phyloP scores from a whole-genome alignment of 1,140 invertebrate species.

The Zaprionus kolodkinae region DNA sequence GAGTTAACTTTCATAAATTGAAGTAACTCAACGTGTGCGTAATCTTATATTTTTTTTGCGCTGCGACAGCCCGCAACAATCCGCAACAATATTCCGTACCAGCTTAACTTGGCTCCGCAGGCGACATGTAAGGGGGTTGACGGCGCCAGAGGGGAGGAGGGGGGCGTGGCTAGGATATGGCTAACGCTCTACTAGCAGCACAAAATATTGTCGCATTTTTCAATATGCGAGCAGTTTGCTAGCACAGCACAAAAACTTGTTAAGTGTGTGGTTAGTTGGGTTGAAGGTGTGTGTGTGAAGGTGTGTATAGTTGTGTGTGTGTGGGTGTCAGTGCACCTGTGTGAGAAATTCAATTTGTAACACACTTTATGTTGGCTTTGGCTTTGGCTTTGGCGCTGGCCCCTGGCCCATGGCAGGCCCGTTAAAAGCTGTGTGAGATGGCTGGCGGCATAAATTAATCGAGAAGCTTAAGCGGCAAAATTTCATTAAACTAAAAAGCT shows the following conservation, averaged over 20 bases:
- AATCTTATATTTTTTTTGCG: conserved; percentile 31
- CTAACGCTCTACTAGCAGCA: conserved; percentile 46
- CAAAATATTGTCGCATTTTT: conserved; percentile 80
- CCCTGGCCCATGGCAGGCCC: conserved; percentile 45
- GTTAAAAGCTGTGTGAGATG: conserved; percentile 65
- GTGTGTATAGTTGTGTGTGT: conserved; percentile 1
- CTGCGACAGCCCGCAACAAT: conserved; percentile 27
- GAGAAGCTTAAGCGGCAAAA: conserved; percentile 42
- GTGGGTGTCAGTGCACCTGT: conserved; percentile 2
- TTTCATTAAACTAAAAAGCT: conserved; percentile 74
- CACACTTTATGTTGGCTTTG: conserved; percentile 77
- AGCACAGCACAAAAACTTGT: conserved; percentile 69
- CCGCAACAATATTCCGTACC: conserved; percentile 47
- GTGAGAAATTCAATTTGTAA: conserved; percentile 80
- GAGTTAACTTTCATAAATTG: conserved; percentile 46
- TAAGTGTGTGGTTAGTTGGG: conserved; percentile 71
- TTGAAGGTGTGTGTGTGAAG: conserved; percentile 3
- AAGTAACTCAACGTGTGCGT: conserved; percentile 27
- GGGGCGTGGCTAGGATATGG: conserved; percentile 28
- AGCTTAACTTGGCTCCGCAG: conserved; percentile 30
- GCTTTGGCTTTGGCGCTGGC: conserved; percentile 57
- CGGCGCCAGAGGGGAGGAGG: not conserved
- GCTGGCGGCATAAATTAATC: conserved; percentile 70
- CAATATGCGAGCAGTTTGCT: conserved; percentile 55
- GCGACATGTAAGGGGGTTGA: not conserved